A percentile compares a stretch with the other conserved stretches of the same genome.
Evolutionary conservation across 2,888 invertebrate genomes (phyloP).

Genomic region (Pseudeuparius sepicola): DNA sequence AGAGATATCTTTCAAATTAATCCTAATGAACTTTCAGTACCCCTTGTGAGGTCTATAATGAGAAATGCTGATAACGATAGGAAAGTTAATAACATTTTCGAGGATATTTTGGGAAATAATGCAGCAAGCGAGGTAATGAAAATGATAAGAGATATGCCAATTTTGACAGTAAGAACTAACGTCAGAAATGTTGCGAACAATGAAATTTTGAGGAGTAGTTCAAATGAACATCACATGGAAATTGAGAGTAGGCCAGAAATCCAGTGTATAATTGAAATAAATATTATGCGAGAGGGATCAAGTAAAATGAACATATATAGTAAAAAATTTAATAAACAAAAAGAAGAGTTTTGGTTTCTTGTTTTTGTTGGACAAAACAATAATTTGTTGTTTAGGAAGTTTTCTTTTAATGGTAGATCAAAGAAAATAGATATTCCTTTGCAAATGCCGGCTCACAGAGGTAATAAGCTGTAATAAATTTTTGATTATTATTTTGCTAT

Average conservation of each 20-base stretch:
- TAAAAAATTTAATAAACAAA: constrained; percentile 82
- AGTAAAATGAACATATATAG: constrained; percentile 52
- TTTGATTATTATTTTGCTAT: constrained; percentile 1
- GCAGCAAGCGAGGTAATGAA: constrained; percentile 28
- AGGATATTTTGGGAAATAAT: constrained; percentile 20
- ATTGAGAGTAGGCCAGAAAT: constrained; percentile 14
- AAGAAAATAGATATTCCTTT: constrained; percentile 45
- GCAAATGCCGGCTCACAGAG: constrained; percentile 46
- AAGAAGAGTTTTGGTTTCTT: constrained; percentile 94
- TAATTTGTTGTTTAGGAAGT: constrained; percentile 71
- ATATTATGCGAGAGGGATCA: constrained; percentile 29
- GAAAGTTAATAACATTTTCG: constrained; percentile 25
- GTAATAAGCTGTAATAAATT: constrained; percentile 33
- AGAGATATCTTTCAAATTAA: constrained; percentile 11
- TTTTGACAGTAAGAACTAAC: constrained; percentile 29
- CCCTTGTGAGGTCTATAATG: constrained; percentile 15
- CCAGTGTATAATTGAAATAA: constrained; percentile 31
- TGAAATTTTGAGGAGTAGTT: constrained; percentile 10
- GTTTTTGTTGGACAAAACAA: constrained; percentile 63
- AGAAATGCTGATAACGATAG: constrained; percentile 7
- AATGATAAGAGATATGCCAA: constrained; percentile 31
- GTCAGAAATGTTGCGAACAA: constrained; percentile 19
- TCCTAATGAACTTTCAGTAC: constrained; percentile 13
- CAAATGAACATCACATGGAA: constrained; percentile 12
- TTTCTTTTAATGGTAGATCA: constrained; percentile 47